These are phyloP conservation scores for Tamias sibiricus DNA, from an alignment of 2,113 vertebrate genomes.

Conservation along the genomic window DNA sequence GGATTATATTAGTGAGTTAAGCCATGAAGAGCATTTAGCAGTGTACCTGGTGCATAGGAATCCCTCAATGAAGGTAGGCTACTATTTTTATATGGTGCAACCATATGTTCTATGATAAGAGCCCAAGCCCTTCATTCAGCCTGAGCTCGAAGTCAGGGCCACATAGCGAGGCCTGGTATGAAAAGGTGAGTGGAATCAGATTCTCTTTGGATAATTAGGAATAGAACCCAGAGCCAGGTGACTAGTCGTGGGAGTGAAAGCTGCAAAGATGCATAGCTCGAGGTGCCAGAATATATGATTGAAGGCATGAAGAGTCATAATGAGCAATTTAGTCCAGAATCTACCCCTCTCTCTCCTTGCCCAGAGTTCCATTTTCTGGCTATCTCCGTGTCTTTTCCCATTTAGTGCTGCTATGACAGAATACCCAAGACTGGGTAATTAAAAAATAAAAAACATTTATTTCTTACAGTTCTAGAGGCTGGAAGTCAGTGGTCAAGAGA, in stretches of 20 bases:
- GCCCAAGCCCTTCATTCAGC: neutral
- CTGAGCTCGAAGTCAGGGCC: neutral
- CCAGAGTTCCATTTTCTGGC: neutral
- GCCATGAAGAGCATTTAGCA: neutral
- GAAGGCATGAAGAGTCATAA: neutral
- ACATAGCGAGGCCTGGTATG: neutral
- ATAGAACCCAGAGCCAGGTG: neutral
- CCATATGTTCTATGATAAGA: neutral
- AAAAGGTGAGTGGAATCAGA: neutral
- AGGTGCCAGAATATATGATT: neutral
- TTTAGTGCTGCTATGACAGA: neutral
- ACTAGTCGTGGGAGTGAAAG: neutral
- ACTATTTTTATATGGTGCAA: neutral
- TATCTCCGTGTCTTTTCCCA: neutral
- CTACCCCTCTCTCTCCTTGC: neutral
- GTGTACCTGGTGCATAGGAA: neutral
- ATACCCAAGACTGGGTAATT: neutral
- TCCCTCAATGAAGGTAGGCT: neutral
- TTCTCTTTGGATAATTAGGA: constrained; percentile 1
- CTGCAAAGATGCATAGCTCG: neutral
- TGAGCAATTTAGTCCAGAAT: neutral
- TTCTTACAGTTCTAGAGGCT: neutral
- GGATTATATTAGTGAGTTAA: constrained; percentile 21
- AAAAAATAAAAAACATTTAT: neutral
- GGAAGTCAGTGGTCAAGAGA: neutral